Evolutionary conservation across 2,888 invertebrate species (phyloP).

Genomic region (Orthosia gracilis): DNA sequence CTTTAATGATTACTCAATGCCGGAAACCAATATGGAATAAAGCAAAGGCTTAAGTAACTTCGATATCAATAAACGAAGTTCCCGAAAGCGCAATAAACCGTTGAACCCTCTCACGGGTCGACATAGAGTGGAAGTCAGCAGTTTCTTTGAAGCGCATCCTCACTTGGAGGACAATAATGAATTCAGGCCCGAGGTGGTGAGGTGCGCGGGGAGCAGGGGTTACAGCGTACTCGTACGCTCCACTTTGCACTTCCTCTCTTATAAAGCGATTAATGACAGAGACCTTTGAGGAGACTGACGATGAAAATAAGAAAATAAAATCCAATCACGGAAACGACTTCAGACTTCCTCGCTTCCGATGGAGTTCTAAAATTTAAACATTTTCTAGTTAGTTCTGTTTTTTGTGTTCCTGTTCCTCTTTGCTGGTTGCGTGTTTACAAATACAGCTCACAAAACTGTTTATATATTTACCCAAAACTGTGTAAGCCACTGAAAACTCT

Average conservation of each 20-base stretch:
- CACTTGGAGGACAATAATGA: constrained; percentile 87
- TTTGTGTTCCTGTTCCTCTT: constrained; percentile 44
- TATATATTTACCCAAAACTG: constrained; percentile 21
- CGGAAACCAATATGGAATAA: constrained; percentile 42
- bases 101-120: constrained; percentile 77
- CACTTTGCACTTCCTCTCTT: constrained; percentile 86
- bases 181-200: constrained; percentile 81
- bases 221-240: constrained; percentile 84
- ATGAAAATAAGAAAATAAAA: constrained; percentile 84
- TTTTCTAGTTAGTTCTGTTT: constrained; percentile 38
- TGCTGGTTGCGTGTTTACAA: constrained; percentile 14
- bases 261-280: constrained; percentile 88
- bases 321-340: constrained; percentile 78
- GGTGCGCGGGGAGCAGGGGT: constrained; percentile 65
- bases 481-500: constrained; percentile 20
- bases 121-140: constrained; percentile 84
- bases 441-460: constrained; percentile 24
- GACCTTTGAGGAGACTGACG: constrained; percentile 81
- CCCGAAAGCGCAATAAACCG: constrained; percentile 84
- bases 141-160: constrained; percentile 88
- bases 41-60: constrained; percentile 63
- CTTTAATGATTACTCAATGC: constrained; percentile 13
- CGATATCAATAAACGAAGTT: constrained; percentile 79
- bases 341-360: constrained; percentile 49
- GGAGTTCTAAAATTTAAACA: constrained; percentile 55